Base-by-base conservation (phyloP, 2,113 vertebrate species). In the Suricata suricatta region DNA sequence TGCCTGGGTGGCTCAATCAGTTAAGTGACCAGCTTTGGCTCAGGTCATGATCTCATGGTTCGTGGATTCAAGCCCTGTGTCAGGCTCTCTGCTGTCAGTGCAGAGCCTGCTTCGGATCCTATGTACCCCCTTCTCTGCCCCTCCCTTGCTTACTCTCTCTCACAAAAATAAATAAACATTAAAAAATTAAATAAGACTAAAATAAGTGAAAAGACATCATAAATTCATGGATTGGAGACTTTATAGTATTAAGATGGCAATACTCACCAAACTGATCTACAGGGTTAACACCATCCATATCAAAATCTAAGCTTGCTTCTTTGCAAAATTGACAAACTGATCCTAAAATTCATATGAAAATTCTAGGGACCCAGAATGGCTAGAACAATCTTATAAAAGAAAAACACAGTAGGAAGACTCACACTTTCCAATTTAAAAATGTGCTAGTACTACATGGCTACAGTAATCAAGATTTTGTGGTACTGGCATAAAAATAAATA, bases 331-430 rank as follows among this genome's bases (percentile, higher is more conserved):
- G 35, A 80, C 44, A 86, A 90, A 64, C n/a, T 54, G 29, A 63
- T 60, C 27, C 79, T 71, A 90, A 93, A 89, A 93, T 96, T 90
- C 52, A 90, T 63, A 50, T 90, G 72, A 64, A 85, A 96, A 79
- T 86, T 17, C n/a, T 63, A 80, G 64, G 81, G 21, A 60, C 41
- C 52, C 71, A 85, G 54, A 94, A 81, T 77, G 63, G 19, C 38
- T 80, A 94, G 16, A 50, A 89, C 11, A 50, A 79, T 80, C 38
- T 88, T 88, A 60, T 64, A 84, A 88, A 68, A 92, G 35, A 68
- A 83, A 77, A 72, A 93, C 50, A 85, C 21, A 93, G 21, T 80
- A 44, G 41, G 52, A 90, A 29, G 52, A 71, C 21, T 85, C 8
- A 38, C 3, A 96, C 5, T 19, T 69, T 21, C 10, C 52, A 60